These are phyloP conservation scores for Ptyas mucosa DNA, from an alignment of 2,113 vertebrate genomes.

Conservation along the genomic window DNA sequence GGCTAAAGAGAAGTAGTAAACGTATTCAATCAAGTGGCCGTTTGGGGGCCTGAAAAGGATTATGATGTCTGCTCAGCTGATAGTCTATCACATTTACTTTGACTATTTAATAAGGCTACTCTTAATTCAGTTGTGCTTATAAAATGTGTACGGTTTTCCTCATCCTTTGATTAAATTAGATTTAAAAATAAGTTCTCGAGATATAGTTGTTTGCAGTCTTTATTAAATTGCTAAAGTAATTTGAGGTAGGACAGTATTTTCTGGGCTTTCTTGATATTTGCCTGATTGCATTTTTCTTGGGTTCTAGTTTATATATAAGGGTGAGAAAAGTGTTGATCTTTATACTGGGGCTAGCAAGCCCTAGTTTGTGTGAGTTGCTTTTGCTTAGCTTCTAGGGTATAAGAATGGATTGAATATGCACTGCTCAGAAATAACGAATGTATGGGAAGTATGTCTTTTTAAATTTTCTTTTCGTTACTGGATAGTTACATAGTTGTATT, in stretches of 20 bases:
- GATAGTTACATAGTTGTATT: neutral
- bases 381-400: neutral
- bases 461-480: neutral
- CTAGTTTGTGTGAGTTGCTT: slow-evolving; percentile 16
- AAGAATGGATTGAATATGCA: neutral
- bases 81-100: slow-evolving; percentile 84
- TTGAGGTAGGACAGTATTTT: neutral
- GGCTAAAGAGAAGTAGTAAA: slow-evolving; percentile 99
- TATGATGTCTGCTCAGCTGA: slow-evolving; percentile 93
- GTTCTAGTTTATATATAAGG: slow-evolving; percentile 15
- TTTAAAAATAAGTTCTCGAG: neutral
- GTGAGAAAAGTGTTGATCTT: neutral
- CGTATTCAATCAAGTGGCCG: slow-evolving; percentile 99
- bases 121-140: slow-evolving; percentile 65
- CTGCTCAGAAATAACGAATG: neutral
- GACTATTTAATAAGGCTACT: slow-evolving; percentile 70
- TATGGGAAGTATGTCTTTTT: neutral
- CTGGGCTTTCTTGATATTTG: neutral
- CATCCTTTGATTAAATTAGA: slow-evolving; percentile 10
- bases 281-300: slow-evolving; percentile 7
- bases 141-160: slow-evolving; percentile 51
- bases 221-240: slow-evolving; percentile 11
- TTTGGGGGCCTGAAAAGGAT: slow-evolving; percentile 78
- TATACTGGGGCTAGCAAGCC: neutral
- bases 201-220: neutral